Base-by-base conservation (phyloP, 2,113 vertebrate species). In the Danio rerio region DNA sequence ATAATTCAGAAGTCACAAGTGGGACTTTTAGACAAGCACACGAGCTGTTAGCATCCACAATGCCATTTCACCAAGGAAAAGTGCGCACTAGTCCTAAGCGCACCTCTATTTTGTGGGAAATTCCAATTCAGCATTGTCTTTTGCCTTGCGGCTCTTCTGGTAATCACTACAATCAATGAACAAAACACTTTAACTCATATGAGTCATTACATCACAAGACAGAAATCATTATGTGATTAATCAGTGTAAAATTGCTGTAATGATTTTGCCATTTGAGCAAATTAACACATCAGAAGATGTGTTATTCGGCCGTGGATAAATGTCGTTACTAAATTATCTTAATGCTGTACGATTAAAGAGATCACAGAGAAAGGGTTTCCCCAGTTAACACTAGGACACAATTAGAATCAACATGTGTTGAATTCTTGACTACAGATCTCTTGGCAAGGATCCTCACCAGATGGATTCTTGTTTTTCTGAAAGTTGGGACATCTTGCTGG, bases 391-490 rank as follows among this genome's bases (percentile, higher is more conserved):
- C 84, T 85, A 69, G 72, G 85, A 88, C 86, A 72, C 84, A 84
- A 86, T 88, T 82, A 83, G 84, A 55, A 83, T 74, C 83, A 78
- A 86, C 76, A 76, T 81, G 69, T 76, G 5, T 83, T 77, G 63
- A 40, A 55, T 45, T 31, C 62, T 65, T 72, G 49, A 84, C 70
- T 42, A 20, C 45, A 84, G 68, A 79, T 72, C 20, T 82, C 52
- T 82, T 89, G 86, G 88, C 89, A 85, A 77, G 20, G 20, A 5
- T 83, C 78, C 4, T n/a, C 75, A 78, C 82, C 90, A 89, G 81
- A 88, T 88, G 89, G 81, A 81, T 77, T 82, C 78, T 56, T 81
- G 80, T 81, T 82, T 78, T 80, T 55, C 80, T 77, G 49, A 76
- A 82, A 49, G 81, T 73, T 74, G n/a, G 82, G 56, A 56, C 77